These are phyloP conservation scores for Drosophila tsacasi DNA, from an alignment of 1,140 invertebrate species.

Conservation along the genomic window DNA sequence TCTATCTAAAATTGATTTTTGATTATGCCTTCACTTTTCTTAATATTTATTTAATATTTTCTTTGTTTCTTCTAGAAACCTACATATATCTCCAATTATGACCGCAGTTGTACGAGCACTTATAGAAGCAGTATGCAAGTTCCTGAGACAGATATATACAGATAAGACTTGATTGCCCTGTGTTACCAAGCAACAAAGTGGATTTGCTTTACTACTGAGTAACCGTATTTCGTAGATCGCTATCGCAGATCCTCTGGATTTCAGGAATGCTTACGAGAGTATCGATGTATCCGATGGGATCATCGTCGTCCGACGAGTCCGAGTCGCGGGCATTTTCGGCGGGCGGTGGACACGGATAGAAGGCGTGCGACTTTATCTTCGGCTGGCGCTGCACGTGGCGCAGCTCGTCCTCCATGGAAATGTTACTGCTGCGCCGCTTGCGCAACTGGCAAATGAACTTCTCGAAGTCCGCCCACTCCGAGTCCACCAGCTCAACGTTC, in stretches of 20 bases:
- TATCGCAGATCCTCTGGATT: background rate
- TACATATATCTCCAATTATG: background rate
- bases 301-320: constrained; percentile 83
- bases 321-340: constrained; percentile 86
- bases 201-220: background rate
- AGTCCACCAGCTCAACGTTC: constrained; percentile 84
- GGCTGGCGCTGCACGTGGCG: constrained; percentile 85
- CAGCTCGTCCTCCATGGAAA: constrained; percentile 86
- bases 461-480: constrained; percentile 85
- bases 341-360: constrained; percentile 89
- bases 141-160: constrained; percentile 9
- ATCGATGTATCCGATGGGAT: constrained; percentile 87
- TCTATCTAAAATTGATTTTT: too few species aligned
- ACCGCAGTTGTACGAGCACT: background rate
- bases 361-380: constrained; percentile 86
- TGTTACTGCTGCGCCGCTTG: constrained; percentile 86
- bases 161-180: constrained; percentile 6
- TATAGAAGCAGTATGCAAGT: constrained; percentile 7
- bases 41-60: background rate
- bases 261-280: constrained; percentile 86
- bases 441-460: constrained; percentile 86
- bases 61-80: background rate
- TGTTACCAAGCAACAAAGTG: constrained; percentile 4
- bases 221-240: too few species aligned
- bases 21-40: background rate